Conservation (phyloP, 2,113 vertebrate species). For the Rhynchomys soricoides region DNA sequence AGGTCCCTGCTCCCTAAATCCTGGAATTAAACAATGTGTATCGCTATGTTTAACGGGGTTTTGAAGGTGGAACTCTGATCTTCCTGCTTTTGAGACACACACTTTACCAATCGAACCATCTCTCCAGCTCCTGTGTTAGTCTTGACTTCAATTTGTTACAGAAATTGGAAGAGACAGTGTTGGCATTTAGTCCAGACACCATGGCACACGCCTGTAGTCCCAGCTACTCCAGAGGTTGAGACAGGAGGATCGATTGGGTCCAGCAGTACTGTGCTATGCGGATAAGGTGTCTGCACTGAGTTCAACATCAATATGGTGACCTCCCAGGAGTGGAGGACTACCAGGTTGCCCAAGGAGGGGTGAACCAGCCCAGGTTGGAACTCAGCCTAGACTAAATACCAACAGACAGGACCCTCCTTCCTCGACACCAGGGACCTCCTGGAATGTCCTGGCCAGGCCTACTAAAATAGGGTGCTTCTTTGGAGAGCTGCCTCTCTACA, state of each 20-base stretch:
- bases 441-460: not conserved
- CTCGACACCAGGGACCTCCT: slow-evolving; percentile 42
- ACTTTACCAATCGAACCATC: not conserved
- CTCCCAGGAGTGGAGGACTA: too few species aligned
- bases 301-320: too few species aligned
- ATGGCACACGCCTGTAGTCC: too few species aligned
- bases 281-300: too few species aligned
- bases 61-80: not conserved
- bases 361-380: too few species aligned
- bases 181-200: too few species aligned
- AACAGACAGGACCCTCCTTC: not conserved
- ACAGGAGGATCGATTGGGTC: too few species aligned
- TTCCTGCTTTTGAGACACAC: not conserved
- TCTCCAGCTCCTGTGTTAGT: not conserved
- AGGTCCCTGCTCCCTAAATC: not conserved
- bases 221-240: too few species aligned
- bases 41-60: not conserved
- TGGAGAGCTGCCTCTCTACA: slow-evolving; percentile 48
- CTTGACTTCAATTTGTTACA: not conserved
- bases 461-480: not conserved
- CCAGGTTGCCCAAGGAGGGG: too few species aligned
- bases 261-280: too few species aligned
- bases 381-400: too few species aligned
- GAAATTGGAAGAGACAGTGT: not conserved
- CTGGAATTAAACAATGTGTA: not conserved